These are phyloP conservation scores for Dendrophyllia cribrosa DNA, from an alignment of 64 coral and sea anemone species.

Conservation along the genomic window DNA sequence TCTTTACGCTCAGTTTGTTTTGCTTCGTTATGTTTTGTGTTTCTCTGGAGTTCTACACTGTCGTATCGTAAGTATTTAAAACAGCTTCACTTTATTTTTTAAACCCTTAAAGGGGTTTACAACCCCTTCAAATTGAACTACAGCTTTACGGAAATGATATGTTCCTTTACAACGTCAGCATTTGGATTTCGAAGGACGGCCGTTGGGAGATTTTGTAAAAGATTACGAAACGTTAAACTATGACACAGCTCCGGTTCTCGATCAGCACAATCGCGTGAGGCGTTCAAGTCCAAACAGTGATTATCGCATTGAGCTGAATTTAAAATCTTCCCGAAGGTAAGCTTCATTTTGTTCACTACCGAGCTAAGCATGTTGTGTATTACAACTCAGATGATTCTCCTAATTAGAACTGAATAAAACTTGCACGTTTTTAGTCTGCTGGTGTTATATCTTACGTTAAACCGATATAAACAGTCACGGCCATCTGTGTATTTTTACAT, in stretches of 20 bases:
- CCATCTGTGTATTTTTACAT: no score
- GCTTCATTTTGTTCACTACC: not conserved
- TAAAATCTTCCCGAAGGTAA: slow-evolving; percentile 81
- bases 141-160: not conserved
- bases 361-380: no score
- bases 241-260: slow-evolving; percentile 39
- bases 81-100: not conserved
- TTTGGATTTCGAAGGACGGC: slow-evolving; percentile 58
- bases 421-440: no score
- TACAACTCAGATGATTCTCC: no score
- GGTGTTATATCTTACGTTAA: no score
- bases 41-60: slow-evolving; percentile 4
- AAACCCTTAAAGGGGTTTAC: no score
- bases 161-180: not conserved
- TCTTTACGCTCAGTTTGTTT: no score
- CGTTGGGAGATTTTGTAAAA: slow-evolving; percentile 76
- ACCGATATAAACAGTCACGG: no score
- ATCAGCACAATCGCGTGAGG: slow-evolving; percentile 76
- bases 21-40: no score
- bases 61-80: slow-evolving; percentile 34
- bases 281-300: slow-evolving; percentile 58
- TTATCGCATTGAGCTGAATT: slow-evolving; percentile 63
- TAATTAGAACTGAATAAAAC: no score
- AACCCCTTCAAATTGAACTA: not conserved
- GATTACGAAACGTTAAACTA: slow-evolving; percentile 83